Evolutionary conservation across 1,140 invertebrate species (phyloP), one percentile per base, ranked within the genome.

Genomic region (Myzus persicae): DNA sequence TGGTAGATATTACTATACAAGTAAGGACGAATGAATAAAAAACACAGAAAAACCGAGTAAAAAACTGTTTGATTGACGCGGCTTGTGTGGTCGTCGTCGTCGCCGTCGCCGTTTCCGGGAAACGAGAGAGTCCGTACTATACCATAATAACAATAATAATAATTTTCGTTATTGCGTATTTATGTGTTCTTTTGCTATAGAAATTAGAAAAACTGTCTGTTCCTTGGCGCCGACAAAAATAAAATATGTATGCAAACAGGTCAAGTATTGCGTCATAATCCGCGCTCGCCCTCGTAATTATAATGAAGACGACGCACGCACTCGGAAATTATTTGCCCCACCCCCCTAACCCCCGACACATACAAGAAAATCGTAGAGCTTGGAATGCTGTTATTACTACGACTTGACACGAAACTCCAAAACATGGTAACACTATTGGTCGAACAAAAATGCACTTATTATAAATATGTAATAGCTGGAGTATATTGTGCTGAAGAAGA

Each of bases 191-290:
- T 51, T 44, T 85, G 31, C 5, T 5, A n/a, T n/a, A 42, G 22
- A 84, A 84, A 84, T 84, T 24, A 82, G 81, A 82, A 82, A 8
- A 82, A 82, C 20, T 82, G 38, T 82, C 8, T 76, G 14, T 38
- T 9, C 36, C 22, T 85, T 8, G n/a, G 20, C 22, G n/a, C 46
- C 46, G 87, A 51, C n/a, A 4, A 89, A 89, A 89, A 89, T 2
- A 87, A n/a, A 51, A 44, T 44, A 46, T 88, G 18, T 89, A 89
- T 38, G 46, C 46, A 51, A 89, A 89, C 87, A 48, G 87, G 87
- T 89, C 46, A 89, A 48, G n/a, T n/a, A 87, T 88, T 88, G 36
- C 40, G 40, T 85, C 59, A 76, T 26, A 88, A 88, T 48, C 1
- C 20, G n/a, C 14, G 44, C 20, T 20, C n/a, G 22, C n/a, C 20